Evolutionary conservation across 2,888 invertebrate genomes (phyloP).

Genomic region (Dendrolimus pini): DNA sequence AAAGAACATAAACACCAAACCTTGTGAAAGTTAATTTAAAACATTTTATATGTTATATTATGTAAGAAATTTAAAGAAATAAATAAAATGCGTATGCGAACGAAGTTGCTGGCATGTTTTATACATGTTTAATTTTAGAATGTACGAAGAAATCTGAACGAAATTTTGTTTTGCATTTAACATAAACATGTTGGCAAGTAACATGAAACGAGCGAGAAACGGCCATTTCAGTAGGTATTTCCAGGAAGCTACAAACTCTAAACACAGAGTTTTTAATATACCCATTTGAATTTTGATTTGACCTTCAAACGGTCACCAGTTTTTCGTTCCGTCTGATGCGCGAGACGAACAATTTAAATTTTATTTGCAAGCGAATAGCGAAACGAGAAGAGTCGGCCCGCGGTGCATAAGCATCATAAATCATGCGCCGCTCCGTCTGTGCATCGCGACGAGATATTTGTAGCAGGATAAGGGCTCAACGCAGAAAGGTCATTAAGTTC

Average conservation of each 20-base stretch:
- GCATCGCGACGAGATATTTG: slow-evolving; percentile 33
- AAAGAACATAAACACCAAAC: no score
- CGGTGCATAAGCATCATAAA: slow-evolving; percentile 50
- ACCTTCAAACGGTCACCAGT: slow-evolving; percentile 60
- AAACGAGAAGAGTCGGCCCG: slow-evolving; percentile 25
- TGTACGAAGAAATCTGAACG: slow-evolving; percentile 4
- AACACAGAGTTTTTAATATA: slow-evolving; percentile 28
- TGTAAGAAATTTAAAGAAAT: no score
- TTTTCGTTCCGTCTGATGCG: slow-evolving; percentile 36
- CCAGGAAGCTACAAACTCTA: slow-evolving; percentile 44
- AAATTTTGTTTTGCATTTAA: slow-evolving; percentile 19
- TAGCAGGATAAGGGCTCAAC: slow-evolving; percentile 32
- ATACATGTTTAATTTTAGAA: no score
- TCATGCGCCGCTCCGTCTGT: slow-evolving; percentile 39
- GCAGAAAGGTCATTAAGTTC: not conserved
- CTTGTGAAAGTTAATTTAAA: no score
- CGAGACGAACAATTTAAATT: slow-evolving; percentile 46
- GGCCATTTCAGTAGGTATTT: slow-evolving; percentile 37
- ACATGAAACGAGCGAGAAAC: slow-evolving; percentile 36
- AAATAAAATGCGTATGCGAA: no score
- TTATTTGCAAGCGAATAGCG: slow-evolving; percentile 32
- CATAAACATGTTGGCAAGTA: slow-evolving; percentile 42
- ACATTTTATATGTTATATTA: no score
- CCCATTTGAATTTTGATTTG: slow-evolving; percentile 43
- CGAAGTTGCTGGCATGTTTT: no score